phyloP scores from a whole-genome alignment of 2,797 vertebrate genomes.

The Dallia pectoralis region DNA sequence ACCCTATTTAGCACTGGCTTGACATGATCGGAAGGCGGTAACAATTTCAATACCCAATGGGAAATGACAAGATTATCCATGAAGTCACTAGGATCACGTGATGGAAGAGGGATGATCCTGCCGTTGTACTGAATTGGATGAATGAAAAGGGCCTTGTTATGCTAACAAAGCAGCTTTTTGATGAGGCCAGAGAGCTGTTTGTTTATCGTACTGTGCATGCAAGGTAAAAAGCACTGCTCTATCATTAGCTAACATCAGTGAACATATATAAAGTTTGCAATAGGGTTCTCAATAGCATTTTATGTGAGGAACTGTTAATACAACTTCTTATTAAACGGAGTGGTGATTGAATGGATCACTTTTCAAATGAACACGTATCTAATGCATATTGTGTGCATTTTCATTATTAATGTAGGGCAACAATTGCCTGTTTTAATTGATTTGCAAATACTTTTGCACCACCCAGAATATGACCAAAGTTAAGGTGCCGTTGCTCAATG shows the following conservation, averaged over 20 bases:
- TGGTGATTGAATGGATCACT: neutral
- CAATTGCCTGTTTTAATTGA: neutral
- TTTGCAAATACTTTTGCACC: too few relatives aligned
- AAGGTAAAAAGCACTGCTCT: slow-evolving; percentile 1
- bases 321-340: neutral
- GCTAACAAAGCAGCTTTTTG: slow-evolving; percentile 10
- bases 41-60: neutral
- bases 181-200: neutral
- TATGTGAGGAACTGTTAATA: neutral
- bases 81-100: slow-evolving; percentile 6
- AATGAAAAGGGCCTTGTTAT: slow-evolving; percentile 6
- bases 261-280: neutral
- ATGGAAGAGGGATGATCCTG: neutral
- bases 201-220: neutral
- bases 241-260: neutral
- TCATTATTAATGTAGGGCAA: neutral
- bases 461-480: too few relatives aligned
- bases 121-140: neutral
- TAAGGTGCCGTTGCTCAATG: too few relatives aligned
- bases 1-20: too few relatives aligned
- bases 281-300: neutral
- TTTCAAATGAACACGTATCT: neutral
- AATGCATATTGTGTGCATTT: neutral
- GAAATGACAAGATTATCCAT: neutral
- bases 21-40: too few relatives aligned